phyloP scores from a whole-genome alignment of 2,113 vertebrate genomes.

The Dryoscopus gambensis region DNA sequence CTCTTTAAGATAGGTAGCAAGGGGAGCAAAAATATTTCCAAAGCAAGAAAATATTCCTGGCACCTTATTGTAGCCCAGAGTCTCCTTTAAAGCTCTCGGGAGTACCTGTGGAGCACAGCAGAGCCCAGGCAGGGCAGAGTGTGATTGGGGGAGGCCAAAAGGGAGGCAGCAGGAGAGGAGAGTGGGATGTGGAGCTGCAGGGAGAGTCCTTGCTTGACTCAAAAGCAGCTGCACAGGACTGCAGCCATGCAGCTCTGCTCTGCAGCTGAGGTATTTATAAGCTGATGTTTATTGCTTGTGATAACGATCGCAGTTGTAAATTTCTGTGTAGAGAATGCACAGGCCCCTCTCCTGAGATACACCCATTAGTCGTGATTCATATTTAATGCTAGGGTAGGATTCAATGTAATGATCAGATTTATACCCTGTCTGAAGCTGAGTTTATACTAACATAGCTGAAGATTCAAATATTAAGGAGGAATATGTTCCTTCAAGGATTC shows the following conservation, averaged over 20 bases:
- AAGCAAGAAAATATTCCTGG: not conserved
- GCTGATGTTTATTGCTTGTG: not conserved
- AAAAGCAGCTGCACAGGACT: not conserved
- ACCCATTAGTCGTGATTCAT: not conserved
- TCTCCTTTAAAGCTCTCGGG: not conserved
- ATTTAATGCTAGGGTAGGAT: not conserved
- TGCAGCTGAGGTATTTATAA: not conserved
- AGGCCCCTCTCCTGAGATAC: not conserved
- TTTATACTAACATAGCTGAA: not conserved
- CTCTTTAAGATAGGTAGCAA: not conserved
- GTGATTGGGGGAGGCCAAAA: rapidly evolving
- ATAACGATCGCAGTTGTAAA: not conserved
- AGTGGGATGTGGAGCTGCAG: not conserved
- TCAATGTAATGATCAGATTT: not conserved
- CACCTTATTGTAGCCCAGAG: not conserved
- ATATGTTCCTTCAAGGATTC: not conserved
- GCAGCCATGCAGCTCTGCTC: not conserved
- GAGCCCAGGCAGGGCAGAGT: not conserved
- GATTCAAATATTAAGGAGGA: not conserved
- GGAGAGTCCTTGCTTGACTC: not conserved
- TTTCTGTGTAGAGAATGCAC: not conserved
- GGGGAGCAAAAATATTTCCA: not conserved
- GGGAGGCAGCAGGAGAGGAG: not conserved
- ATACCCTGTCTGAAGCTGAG: not conserved
- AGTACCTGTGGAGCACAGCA: not conserved